Percentiles rank a stretch among this genome's conserved stretches.
Evolutionary conservation across 2,888 invertebrate species (phyloP).

Genomic region (Clivina fossor): DNA sequence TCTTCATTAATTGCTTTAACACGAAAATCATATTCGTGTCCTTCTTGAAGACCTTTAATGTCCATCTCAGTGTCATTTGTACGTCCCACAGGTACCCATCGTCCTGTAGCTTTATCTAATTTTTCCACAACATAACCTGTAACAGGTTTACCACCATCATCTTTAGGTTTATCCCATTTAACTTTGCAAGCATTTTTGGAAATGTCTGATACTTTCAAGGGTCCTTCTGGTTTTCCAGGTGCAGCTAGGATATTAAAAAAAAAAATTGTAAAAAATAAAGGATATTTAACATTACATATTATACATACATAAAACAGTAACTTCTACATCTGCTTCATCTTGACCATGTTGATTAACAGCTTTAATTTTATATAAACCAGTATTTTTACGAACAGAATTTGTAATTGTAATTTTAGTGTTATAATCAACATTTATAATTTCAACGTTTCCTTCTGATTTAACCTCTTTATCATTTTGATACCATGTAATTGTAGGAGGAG

Average conservation of each 20-base stretch:
- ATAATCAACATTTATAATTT: slow-evolving; percentile 84
- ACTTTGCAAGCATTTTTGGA: slow-evolving; percentile 88
- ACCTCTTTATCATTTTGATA: slow-evolving; percentile 78
- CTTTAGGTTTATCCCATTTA: slow-evolving; percentile 91
- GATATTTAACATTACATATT: not conserved
- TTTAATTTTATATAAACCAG: slow-evolving; percentile 85
- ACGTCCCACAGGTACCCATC: slow-evolving; percentile 92
- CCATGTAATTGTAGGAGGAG: slow-evolving; percentile 92
- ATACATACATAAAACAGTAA: slow-evolving; percentile 75
- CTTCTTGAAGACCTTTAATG: slow-evolving; percentile 85
- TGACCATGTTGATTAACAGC: slow-evolving; percentile 90
- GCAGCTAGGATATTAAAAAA: slow-evolving; percentile 57
- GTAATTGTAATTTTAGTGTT: slow-evolving; percentile 84
- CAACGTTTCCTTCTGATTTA: slow-evolving; percentile 67
- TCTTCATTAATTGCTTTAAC: slow-evolving; percentile 94
- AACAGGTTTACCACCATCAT: slow-evolving; percentile 92
- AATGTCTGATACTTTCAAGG: slow-evolving; percentile 83
- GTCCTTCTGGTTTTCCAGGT: slow-evolving; percentile 86
- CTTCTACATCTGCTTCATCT: slow-evolving; percentile 92
- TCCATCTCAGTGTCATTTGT: slow-evolving; percentile 80
- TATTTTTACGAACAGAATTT: slow-evolving; percentile 78
- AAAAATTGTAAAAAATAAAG: not conserved
- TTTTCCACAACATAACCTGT: slow-evolving; percentile 94
- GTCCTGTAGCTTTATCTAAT: slow-evolving; percentile 85
- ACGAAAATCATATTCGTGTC: slow-evolving; percentile 90